Evolutionary conservation across 92 coral and sea anemone species (phyloP).

Genomic region (Pocillopora grandis): DNA sequence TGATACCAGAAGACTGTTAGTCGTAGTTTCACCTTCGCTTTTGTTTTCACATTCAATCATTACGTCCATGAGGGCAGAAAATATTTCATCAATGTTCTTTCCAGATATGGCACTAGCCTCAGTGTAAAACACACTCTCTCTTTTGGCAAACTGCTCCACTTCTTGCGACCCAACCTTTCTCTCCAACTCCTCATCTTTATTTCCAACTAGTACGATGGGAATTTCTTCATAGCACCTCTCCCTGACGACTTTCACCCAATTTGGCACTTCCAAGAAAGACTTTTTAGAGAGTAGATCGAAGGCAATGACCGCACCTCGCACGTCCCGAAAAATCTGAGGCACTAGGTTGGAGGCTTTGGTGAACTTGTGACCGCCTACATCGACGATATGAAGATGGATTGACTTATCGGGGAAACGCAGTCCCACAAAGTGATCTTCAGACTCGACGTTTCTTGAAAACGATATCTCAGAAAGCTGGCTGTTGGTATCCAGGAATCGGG

Average conservation of each 20-base stretch:
- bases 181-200: conserved; percentile 66
- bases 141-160: conserved; percentile 53
- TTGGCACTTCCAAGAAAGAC: conserved; percentile 50
- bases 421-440: conserved; percentile 75
- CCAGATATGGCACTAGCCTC: conserved; percentile 73
- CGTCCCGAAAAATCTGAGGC: conserved; percentile 74
- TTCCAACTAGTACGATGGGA: conserved; percentile 76
- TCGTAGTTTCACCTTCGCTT: conserved; percentile 4
- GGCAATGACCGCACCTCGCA: conserved; percentile 65
- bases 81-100: conserved; percentile 75
- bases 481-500: conserved; percentile 60
- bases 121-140: conserved; percentile 53
- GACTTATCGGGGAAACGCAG: conserved; percentile 70
- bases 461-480: conserved; percentile 21
- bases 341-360: conserved; percentile 36
- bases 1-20: background rate
- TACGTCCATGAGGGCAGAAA: conserved; percentile 54
- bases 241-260: conserved; percentile 58
- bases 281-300: conserved; percentile 62
- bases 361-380: conserved; percentile 61
- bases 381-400: conserved; percentile 79
- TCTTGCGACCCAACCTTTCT: conserved; percentile 40
- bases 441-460: conserved; percentile 31
- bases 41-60: conserved; percentile 47
- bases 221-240: conserved; percentile 28